Conservation (phyloP, 2,888 invertebrate genomes). For the Nasonia oneida region DNA sequence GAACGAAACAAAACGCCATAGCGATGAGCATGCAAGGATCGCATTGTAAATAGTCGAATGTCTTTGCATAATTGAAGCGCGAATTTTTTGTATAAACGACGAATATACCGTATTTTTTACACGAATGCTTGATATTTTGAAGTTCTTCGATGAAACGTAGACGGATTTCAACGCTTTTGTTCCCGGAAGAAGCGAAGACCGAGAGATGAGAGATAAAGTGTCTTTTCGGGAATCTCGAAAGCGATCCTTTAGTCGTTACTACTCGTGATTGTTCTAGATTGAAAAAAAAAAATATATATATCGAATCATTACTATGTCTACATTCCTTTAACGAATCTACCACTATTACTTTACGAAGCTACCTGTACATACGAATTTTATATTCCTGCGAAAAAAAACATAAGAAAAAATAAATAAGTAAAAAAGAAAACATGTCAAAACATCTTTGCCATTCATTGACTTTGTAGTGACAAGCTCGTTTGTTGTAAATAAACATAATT, state of each 20-base stretch:
- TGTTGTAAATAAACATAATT: constrained; percentile 64
- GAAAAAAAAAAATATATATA: constrained; percentile 72
- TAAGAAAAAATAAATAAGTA: constrained; percentile 64
- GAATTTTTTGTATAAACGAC: constrained; percentile 24
- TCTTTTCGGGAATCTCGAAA: constrained; percentile 67
- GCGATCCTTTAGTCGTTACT: constrained; percentile 76
- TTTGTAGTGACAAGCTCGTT: constrained; percentile 64
- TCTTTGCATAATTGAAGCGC: constrained; percentile 40
- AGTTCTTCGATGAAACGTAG: constrained; percentile 15
- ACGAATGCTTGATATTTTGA: constrained; percentile 45
- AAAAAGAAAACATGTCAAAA: constrained; percentile 56
- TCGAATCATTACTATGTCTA: constrained; percentile 75
- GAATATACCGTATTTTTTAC: constrained; percentile 40
- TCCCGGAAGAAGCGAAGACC: neutral
- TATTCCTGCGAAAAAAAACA: constrained; percentile 77
- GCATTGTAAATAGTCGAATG: constrained; percentile 56
- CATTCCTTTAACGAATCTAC: constrained; percentile 78
- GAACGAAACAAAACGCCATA: neutral
- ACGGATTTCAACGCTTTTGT: neutral
- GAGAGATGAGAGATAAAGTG: neutral
- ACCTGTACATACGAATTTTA: constrained; percentile 79
- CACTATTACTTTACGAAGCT: constrained; percentile 78
- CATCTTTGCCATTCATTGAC: constrained; percentile 63
- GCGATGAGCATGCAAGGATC: constrained; percentile 23
- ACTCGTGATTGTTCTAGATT: constrained; percentile 77